Base-by-base conservation (phyloP, 1,140 invertebrate species). In the Sitobion miscanthi region DNA sequence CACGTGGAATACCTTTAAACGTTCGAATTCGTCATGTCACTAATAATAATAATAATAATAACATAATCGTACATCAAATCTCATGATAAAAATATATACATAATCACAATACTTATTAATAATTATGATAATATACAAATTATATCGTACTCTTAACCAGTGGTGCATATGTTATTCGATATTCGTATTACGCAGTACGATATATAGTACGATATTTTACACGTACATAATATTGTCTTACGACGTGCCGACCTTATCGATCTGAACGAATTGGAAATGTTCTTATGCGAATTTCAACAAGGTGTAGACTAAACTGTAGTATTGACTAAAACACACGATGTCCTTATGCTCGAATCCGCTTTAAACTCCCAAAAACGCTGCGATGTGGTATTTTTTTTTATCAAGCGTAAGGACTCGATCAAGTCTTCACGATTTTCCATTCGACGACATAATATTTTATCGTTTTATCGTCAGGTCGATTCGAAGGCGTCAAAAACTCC, bases 91-190 rank as follows among this genome's bases (percentile, higher is more conserved):
- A 35, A 42, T 42, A 42, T 77, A 77, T 35, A 77, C 62, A 77
- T 77, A 69, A 69, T 69, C 62, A 69, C 62, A 69, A 69, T 69
- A 69, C 62, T 30, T 69, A 69, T 69, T n/a, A 77, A 77, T n/a
- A 77, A 35, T 20, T n/a, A 77, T 6, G n/a, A 77, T n/a, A 77
- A 17, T 35, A n/a, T 77, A 42, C 42, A 42, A n/a, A n/a, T 77
- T 20, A 77, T 77, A 35, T n/a, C n/a, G n/a, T 69, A n/a, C 62
- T 69, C 17, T n/a, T 17, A 69, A 69, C 62, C 62, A 20, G n/a
- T 5, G 2, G 30, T 69, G 30, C 14, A 69, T 69, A 69, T 69
- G n/a, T 69, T 69, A n/a, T 69, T 77, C 62, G 1, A 77, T 77
- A 20, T 77, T 77, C n/a, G n/a, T n/a, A 77, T n/a, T 11, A n/a